These are phyloP conservation scores for Bufo bufo DNA, from an alignment of 2,113 vertebrate species.

Conservation along the genomic window DNA sequence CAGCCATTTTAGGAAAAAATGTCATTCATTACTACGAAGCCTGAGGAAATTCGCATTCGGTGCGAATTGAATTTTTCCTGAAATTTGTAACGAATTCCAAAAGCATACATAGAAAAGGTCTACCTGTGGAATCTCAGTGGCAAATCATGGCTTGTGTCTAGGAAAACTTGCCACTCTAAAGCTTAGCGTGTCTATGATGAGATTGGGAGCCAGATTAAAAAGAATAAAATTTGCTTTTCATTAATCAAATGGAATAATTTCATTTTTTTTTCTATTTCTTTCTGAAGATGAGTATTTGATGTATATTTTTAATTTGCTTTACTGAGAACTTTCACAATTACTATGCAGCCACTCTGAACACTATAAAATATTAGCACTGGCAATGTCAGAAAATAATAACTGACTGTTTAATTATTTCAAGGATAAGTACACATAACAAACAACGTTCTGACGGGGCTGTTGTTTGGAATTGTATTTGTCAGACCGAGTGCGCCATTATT, in stretches of 20 bases:
- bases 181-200: background rate
- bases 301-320: constrained; percentile 61
- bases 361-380: constrained; percentile 43
- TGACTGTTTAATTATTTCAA: constrained; percentile 56
- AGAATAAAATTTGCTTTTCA: background rate
- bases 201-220: background rate
- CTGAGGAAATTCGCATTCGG: no score
- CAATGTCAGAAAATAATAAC: constrained; percentile 55
- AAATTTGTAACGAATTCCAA: no score
- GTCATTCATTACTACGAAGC: no score
- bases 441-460: constrained; percentile 30
- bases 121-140: background rate
- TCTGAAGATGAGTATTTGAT: constrained; percentile 53
- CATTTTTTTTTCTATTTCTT: constrained; percentile 26
- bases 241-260: constrained; percentile 29
- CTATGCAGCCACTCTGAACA: constrained; percentile 37
- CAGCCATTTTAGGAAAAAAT: no score
- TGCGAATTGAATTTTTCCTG: no score
- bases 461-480: constrained; percentile 60
- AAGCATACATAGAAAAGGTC: no score
- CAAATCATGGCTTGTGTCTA: background rate
- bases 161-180: background rate
- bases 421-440: constrained; percentile 55
- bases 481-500: constrained; percentile 64
- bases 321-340: constrained; percentile 43